phyloP scores from a whole-genome alignment of 2,888 invertebrate genomes.

The Petrolisthes manimaculis region DNA sequence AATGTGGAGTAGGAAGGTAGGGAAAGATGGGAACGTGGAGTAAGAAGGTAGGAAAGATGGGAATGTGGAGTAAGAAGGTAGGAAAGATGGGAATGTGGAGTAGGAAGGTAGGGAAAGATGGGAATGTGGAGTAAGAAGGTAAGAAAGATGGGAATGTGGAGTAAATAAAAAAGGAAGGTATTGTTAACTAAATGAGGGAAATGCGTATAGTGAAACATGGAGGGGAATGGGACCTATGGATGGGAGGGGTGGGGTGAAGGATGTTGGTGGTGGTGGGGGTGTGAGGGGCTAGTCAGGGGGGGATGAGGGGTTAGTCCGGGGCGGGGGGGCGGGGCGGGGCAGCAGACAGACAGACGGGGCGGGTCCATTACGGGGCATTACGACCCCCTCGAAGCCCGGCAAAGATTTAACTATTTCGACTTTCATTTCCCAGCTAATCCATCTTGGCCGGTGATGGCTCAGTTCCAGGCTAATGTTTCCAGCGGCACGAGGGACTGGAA shows the following conservation, averaged over 20 bases:
- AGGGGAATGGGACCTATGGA: no score
- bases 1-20: not conserved
- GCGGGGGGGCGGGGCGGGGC: not conserved
- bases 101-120: not conserved
- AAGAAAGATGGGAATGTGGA: not conserved
- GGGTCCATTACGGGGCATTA: constrained; percentile 42
- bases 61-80: not conserved
- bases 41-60: not conserved
- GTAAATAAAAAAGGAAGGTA: no score
- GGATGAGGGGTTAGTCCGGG: not conserved
- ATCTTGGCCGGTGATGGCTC: constrained; percentile 62
- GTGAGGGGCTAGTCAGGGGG: not conserved
- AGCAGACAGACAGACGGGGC: constrained; percentile 2
- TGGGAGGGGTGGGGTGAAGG: no score
- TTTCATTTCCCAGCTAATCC: constrained; percentile 62
- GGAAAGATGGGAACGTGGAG: not conserved
- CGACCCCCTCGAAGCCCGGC: constrained; percentile 38
- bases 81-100: not conserved
- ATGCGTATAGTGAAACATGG: no score
- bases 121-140: no score
- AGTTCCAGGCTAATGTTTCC: constrained; percentile 62
- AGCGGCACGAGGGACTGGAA: constrained; percentile 9
- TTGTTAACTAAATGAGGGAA: no score
- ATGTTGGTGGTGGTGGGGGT: not conserved
- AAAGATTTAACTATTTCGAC: constrained; percentile 63